These are phyloP conservation scores for Rhagium mordax DNA, from an alignment of 2,888 invertebrate genomes.

Conservation along the genomic window DNA sequence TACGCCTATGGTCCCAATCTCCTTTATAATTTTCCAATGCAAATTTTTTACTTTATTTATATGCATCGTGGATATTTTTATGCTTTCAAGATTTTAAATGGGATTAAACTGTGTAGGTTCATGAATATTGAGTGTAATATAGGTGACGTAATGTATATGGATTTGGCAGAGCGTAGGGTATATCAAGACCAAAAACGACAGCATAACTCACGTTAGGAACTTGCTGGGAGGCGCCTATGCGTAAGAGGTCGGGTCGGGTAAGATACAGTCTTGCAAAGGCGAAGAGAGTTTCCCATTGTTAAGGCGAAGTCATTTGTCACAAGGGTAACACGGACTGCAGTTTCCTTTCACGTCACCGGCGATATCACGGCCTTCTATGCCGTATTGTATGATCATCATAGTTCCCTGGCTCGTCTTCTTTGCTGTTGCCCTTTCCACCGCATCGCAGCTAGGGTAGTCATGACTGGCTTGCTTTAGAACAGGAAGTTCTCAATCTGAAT, in stretches of 20 bases:
- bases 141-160: constrained; percentile 25
- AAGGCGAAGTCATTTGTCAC: constrained; percentile 52
- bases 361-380: constrained; percentile 48
- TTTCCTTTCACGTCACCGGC: constrained; percentile 53
- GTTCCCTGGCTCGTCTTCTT: constrained; percentile 44
- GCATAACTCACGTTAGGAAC: constrained; percentile 26
- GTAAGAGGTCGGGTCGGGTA: constrained; percentile 32
- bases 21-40: neutral
- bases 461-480: constrained; percentile 18
- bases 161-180: constrained; percentile 7
- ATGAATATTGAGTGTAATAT: constrained; percentile 21
- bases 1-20: neutral
- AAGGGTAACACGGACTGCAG: constrained; percentile 51
- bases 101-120: constrained; percentile 1
- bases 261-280: constrained; percentile 38
- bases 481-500: constrained; percentile 52
- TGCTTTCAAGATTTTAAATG: neutral
- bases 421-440: constrained; percentile 39
- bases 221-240: constrained; percentile 31
- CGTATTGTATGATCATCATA: constrained; percentile 47
- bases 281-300: constrained; percentile 48
- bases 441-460: constrained; percentile 29
- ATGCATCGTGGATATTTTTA: neutral
- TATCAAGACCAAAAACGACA: constrained; percentile 8
- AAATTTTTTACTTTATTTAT: neutral